Base-by-base conservation (phyloP, 2,888 invertebrate genomes). In the Polyommatus iphigenia region DNA sequence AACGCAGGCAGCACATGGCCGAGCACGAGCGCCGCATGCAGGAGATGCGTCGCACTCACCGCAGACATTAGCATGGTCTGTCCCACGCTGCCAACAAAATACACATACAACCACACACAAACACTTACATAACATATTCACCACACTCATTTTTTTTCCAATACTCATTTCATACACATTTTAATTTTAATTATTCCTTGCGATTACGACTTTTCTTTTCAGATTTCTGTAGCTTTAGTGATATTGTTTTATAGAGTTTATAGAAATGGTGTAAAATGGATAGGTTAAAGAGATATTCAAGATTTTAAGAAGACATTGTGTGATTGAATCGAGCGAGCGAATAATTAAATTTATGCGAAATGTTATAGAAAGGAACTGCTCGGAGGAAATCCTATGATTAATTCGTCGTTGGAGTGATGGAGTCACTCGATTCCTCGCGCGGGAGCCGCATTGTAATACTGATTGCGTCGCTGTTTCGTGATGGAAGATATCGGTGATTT, bases 1-100 rank as follows among this genome's bases (percentile, higher is more conserved):
- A 97, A 90, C 95, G 98, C 78, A 95, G 97, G 78, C 96, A 97
- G 86, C 97, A 98, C 84, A 97, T 98, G 96, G 97, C 97, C 76
- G 98, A 98, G 89, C 97, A 98, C 85, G 97, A 97, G 87, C 95
- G 97, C 79, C 95, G 97, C 83, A 90, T 97, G 87, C 96, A 96
- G 90, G 97, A 97, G 91, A 95, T 96, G 87, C 95, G 96, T 80
- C 95, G 95, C 84, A 92, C 94, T 59, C 89, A 94, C 80, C 92
- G 92, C 83, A 92, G 93, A 83, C 93, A 93, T 86, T 93, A 93
- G 91, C 92, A 93, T 91, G 94, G 93, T 93, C 94, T 92, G 94
- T 93, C 92, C 87, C 85, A 85, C 83, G 83, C 82, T 82, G 83
- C 81, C 80, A 82, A 81, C 81, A 75, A 46, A 18, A 29, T 73